A percentile compares a stretch with the other conserved stretches of the same genome.
phyloP scores from a whole-genome alignment of 2,113 vertebrate genomes.

The Nesoenas mayeri region DNA sequence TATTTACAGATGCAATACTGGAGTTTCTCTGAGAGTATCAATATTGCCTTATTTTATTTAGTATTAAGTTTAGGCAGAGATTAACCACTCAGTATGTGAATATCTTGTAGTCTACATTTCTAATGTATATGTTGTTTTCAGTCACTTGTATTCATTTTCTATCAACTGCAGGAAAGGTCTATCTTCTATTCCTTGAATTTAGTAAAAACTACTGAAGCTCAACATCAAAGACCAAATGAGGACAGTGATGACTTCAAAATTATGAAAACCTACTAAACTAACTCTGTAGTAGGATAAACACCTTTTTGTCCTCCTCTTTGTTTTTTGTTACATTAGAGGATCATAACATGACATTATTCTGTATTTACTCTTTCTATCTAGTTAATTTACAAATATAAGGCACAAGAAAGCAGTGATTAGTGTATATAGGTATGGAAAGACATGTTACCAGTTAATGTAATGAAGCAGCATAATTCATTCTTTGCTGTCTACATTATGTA shows the following conservation, averaged over 20 bases:
- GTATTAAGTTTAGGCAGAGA: background rate
- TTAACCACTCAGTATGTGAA: background rate
- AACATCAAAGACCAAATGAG: constrained; percentile 32
- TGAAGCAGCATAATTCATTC: constrained; percentile 66
- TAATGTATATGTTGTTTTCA: background rate
- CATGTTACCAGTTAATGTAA: constrained; percentile 56
- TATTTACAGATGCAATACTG: constrained; percentile 29
- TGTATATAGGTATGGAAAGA: constrained; percentile 42
- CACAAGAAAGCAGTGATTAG: constrained; percentile 35
- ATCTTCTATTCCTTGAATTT: constrained; percentile 36
- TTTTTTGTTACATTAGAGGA: constrained; percentile 29
- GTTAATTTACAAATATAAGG: constrained; percentile 58
- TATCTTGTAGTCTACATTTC: background rate
- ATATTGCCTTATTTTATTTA: background rate
- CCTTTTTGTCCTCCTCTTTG: constrained; percentile 35
- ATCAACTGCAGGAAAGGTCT: background rate
- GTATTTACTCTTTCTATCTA: constrained; percentile 57
- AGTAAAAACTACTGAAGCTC: constrained; percentile 53
- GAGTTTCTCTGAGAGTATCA: background rate
- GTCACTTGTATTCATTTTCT: constrained; percentile 10
- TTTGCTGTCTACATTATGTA: constrained; percentile 60
- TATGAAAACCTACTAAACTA: constrained; percentile 37
- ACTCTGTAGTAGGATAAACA: constrained; percentile 39
- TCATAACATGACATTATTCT: constrained; percentile 43
- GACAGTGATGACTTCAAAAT: constrained; percentile 10